Evolutionary conservation across 2,797 vertebrate species (phyloP), one percentile per base, ranked within the genome.

Genomic region (Danio tinwini): DNA sequence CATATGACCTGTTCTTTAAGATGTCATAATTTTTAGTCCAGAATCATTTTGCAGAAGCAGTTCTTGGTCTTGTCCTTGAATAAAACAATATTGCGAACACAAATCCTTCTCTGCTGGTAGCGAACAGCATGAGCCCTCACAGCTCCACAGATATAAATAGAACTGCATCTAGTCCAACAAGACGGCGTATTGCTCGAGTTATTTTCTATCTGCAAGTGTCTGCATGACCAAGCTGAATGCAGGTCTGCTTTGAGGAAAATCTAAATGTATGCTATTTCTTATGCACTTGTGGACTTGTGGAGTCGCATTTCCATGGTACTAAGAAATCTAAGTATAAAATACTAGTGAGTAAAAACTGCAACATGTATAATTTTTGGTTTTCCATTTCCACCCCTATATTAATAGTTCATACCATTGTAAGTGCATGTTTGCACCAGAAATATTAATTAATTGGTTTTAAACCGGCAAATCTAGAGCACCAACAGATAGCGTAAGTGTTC

Each of bases 131-230:
- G 67, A 74, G 78, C 55, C 50, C 56, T 78, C 78, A 62, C 74
- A 75, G 74, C 52, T 45, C 49, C 67, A 55, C 4, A 70, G 81
- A 80, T 85, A 85, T 74, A 85, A 85, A 82, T 82, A 85, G 81
- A 76, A 64, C 50, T 40, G 69, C 39, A 67, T 76, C 55, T 52
- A 77, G 69, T 55, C 74, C 45, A 52, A 47, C 58, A 68, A 84
- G 72, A 8, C 74, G 19, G 10, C 37, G 13, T 74, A 69, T 62
- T 67, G 78, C 78, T 65, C 16, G 40, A 76, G 61, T 47, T 55
- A 17, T 74, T 80, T 73, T 19, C 14, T 17, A 67, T 39, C 29
- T 76, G 52, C 56, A 59, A 9, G 17, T 72, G 63, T 68, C 17
- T 62, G 13, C 29, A 17, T 65, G 40, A 64, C 50, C 69, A 47